These are phyloP conservation scores for Romanogobio albipinnatus DNA, from an alignment of 2,113 vertebrate genomes.

Conservation along the genomic window DNA sequence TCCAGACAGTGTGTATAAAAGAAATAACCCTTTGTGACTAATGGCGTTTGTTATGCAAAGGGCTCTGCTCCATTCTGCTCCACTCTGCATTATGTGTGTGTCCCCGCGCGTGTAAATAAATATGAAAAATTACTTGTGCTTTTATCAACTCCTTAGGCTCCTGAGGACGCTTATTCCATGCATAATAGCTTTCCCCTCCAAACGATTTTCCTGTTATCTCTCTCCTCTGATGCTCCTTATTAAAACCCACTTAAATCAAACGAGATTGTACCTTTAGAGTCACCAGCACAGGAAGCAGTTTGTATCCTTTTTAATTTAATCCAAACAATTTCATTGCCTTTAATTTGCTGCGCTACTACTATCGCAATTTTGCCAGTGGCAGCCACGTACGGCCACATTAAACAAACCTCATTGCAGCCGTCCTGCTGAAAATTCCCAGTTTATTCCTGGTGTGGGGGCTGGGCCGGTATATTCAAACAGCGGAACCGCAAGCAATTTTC, in stretches of 20 bases:
- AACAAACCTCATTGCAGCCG: neutral
- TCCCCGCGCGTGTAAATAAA: slow-evolving; percentile 21
- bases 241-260: slow-evolving; percentile 56
- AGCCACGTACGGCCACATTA: neutral
- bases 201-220: slow-evolving; percentile 32
- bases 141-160: slow-evolving; percentile 27
- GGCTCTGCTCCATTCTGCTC: neutral
- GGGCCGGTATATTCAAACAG: neutral
- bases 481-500: neutral
- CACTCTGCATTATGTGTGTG: neutral
- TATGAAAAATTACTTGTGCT: slow-evolving; percentile 41
- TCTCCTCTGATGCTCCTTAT: slow-evolving; percentile 46
- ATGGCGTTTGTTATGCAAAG: slow-evolving; percentile 47
- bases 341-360: slow-evolving; percentile 41
- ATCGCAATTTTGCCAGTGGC: slow-evolving; percentile 18
- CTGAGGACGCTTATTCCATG: slow-evolving; percentile 28
- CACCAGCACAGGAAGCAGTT: slow-evolving; percentile 24
- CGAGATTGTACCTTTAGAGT: slow-evolving; percentile 28
- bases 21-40: slow-evolving; percentile 42
- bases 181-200: neutral
- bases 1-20: slow-evolving; percentile 28
- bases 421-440: neutral
- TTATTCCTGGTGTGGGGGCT: neutral
- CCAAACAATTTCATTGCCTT: slow-evolving; percentile 28
- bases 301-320: slow-evolving; percentile 39